Evolutionary conservation across 1,140 invertebrate species (phyloP), one percentile per base, ranked within the genome.

Genomic region (Belonocnema kinseyi): DNA sequence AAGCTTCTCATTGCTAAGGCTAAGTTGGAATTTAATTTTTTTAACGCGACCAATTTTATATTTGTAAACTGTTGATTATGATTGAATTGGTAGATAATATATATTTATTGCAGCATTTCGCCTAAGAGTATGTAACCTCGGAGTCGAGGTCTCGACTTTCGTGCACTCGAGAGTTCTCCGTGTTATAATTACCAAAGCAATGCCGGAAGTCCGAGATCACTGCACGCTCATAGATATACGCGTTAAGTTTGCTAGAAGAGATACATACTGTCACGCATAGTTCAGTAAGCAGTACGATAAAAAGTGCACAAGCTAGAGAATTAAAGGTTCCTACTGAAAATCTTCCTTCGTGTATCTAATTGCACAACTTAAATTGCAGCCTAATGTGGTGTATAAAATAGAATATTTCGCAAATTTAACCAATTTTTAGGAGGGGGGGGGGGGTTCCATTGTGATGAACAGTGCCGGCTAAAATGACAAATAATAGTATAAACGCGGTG

Each of bases 141-240:
- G n/a, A 17, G 66, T 75, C 74, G 73, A 83, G 77, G 77, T 84
- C 82, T 81, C 58, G 74, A 66, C 71, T 80, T 46, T 74, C 74
- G 77, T 77, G 77, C 73, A 75, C 74, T 73, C 75, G 19, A 56
- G 72, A 26, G 19, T 56, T 73, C 50, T 53, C 75, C 33, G 77
- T 81, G 81, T 85, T 84, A 84, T 84, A 86, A 86, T 85, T 84
- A 84, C 82, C 58, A 80, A 78, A 82, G 72, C 76, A 77, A 33
- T 83, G 77, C 81, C 84, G 82, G 83, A 86, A 84, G 77, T 77
- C 70, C 73, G 76, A 72, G 77, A 80, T 78, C 72, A 77, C 46
- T 75, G 78, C 74, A 79, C 78, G 77, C 77, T 83, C 70, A 66
- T 21, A 70, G 66, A 76, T 50, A 26, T 76, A 54, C 77, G 78